These are phyloP conservation scores for Chouioia cunea DNA, from an alignment of 2,888 invertebrate species.

Conservation along the genomic window DNA sequence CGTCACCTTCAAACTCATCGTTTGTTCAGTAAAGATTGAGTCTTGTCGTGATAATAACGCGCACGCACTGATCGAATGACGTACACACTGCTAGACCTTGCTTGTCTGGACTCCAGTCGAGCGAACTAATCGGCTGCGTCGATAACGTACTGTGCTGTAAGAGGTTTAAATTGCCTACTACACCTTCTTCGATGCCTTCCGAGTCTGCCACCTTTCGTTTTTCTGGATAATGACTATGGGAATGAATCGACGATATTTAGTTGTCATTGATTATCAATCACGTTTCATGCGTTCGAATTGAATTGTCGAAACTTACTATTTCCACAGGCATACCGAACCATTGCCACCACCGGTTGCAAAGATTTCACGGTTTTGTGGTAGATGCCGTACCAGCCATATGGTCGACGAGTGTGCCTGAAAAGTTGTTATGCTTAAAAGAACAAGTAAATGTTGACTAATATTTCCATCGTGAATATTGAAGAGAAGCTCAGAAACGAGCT, in stretches of 20 bases:
- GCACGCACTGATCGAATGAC: constrained; percentile 90
- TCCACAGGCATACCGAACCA: constrained; percentile 94
- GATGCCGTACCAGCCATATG: constrained; percentile 88
- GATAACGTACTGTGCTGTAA: constrained; percentile 86
- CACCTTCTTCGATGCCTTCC: constrained; percentile 81
- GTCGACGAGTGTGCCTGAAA: constrained; percentile 77
- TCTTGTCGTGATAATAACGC: constrained; percentile 90
- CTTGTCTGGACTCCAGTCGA: constrained; percentile 95
- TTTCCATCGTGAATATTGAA: no score
- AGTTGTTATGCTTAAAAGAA: not conserved
- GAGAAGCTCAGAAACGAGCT: no score
- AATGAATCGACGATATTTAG: not conserved
- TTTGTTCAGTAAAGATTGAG: constrained; percentile 75
- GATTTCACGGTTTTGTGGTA: constrained; percentile 94
- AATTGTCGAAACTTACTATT: constrained; percentile 78
- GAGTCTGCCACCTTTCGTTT: constrained; percentile 78
- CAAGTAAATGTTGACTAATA: no score
- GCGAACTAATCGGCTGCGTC: constrained; percentile 88
- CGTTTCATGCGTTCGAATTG: not conserved
- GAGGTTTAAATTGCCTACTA: constrained; percentile 80
- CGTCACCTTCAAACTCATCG: no score
- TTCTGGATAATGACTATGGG: constrained; percentile 81
- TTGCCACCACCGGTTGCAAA: constrained; percentile 92
- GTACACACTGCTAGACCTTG: constrained; percentile 89
- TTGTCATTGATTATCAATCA: constrained; percentile 5